phyloP scores from a whole-genome alignment of 2,113 vertebrate genomes.

The Laticauda colubrina region DNA sequence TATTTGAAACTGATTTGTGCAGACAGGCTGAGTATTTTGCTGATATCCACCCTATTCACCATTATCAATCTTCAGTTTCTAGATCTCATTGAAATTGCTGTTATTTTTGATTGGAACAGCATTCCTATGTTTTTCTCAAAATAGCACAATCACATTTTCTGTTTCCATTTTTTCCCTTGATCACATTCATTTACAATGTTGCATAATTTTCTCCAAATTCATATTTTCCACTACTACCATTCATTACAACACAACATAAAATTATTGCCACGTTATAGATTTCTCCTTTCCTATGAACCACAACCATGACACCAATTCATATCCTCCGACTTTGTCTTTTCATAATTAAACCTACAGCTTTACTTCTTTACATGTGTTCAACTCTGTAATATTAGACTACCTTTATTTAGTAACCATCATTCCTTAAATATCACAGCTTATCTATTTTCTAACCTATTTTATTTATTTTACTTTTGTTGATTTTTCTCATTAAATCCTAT shows the following conservation, averaged over 20 bases:
- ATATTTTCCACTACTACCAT: background rate
- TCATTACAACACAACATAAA: background rate
- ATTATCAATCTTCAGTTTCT: background rate
- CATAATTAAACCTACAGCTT: background rate
- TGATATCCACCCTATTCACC: background rate
- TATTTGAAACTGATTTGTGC: background rate
- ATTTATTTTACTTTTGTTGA: background rate
- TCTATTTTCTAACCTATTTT: background rate
- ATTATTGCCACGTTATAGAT: background rate
- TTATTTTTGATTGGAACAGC: background rate
- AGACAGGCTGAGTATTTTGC: background rate
- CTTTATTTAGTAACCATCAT: background rate
- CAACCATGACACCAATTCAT: background rate
- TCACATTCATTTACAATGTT: background rate
- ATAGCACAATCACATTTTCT: background rate
- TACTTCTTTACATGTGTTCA: background rate
- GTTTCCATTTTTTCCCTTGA: background rate
- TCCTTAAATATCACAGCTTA: background rate
- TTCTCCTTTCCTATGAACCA: background rate
- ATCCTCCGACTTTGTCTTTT: background rate
- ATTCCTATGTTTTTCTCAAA: background rate
- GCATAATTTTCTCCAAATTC: background rate
- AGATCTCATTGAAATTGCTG: background rate
- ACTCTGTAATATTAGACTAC: background rate
- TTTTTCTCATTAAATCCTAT: background rate